These are phyloP conservation scores for Coregonus clupeaformis DNA, from an alignment of 2,113 vertebrate genomes.

Conservation along the genomic window DNA sequence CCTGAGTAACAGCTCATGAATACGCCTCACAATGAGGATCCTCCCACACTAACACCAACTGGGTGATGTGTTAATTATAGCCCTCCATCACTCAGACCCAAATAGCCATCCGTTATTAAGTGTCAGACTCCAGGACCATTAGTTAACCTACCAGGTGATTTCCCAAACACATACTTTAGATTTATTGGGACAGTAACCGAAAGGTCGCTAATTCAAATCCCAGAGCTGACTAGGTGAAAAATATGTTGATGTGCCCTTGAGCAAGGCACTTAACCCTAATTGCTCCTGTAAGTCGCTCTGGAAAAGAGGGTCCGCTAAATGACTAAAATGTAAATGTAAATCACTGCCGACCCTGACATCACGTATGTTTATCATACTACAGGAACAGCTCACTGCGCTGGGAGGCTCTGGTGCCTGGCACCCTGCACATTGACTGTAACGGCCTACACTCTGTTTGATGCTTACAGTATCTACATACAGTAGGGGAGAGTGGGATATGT, in stretches of 20 bases:
- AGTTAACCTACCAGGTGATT: slow-evolving; percentile 48
- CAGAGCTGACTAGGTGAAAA: no score
- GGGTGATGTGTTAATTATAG: slow-evolving; percentile 34
- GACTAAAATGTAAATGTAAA: no score
- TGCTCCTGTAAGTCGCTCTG: no score
- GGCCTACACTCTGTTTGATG: background rate
- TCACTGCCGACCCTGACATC: slow-evolving; percentile 45
- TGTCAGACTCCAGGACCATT: slow-evolving; percentile 27
- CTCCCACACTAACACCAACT: slow-evolving; percentile 8
- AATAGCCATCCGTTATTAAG: slow-evolving; percentile 44
- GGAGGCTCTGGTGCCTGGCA: slow-evolving; percentile 72
- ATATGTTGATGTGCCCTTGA: no score
- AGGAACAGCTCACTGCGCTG: slow-evolving; percentile 29
- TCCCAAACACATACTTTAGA: slow-evolving; percentile 42
- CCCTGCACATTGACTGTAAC: slow-evolving; percentile 44
- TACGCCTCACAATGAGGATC: slow-evolving; percentile 11
- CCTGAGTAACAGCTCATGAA: slow-evolving; percentile 38
- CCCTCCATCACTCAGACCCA: slow-evolving; percentile 29
- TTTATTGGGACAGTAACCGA: slow-evolving; percentile 40
- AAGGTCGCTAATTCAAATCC: no score
- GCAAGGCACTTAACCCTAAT: no score
- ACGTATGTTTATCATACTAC: slow-evolving; percentile 44
- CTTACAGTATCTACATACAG: background rate
- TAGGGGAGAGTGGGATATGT: no score
- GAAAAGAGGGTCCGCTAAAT: no score